Evolutionary conservation across 2,113 vertebrate genomes (phyloP), one percentile per base, ranked within the genome.

Genomic region (Struthidea cinerea): DNA sequence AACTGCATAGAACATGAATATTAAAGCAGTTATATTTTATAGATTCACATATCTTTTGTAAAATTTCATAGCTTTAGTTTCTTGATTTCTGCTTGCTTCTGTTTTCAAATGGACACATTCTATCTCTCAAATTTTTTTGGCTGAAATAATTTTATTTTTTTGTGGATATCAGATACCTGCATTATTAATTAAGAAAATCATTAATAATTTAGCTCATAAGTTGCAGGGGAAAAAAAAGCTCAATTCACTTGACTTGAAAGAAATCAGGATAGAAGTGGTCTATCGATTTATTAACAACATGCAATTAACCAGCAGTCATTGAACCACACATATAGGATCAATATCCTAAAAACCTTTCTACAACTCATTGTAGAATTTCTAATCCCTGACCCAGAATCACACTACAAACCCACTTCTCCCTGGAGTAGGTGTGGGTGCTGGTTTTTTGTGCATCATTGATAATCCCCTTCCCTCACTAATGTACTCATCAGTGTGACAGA

Each of bases 401-500:
- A 47, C 2, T 64, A 21, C 11, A 67, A 69, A 6, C 5, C 7
- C 5, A 5, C 13, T 60, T 4, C 6, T 24, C 7, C 23, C 13
- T 10, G 5, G 16, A 3, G 11, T 18, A 37, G 24, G 27, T 16
- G 3, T 28, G 7, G 9, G 6, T 50, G 9, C 16, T 61, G 42
- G 0, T 6, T 53, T 13, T 75, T n/a, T 59, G 10, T 39, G 9
- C 10, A 26, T 41, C 5, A 2, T 13, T 65, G n/a, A 20, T 70
- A 24, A 53, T 10, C 26, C 16, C 63, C 37, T 24, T 7, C 42
- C 7, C 8, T 10, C 6, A 17, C 3, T 52, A 39, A 47, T 7
- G 17, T 13, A 27, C 41, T 64, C 0, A 0, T 6, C 28, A 26
- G 22, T 57, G 32, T 19, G 22, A 50, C 8, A 47, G 18, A 27